Evolutionary conservation across 2,797 vertebrate species (phyloP), one percentile per base, ranked within the genome.

Genomic region (Premnoplex brunnescens): DNA sequence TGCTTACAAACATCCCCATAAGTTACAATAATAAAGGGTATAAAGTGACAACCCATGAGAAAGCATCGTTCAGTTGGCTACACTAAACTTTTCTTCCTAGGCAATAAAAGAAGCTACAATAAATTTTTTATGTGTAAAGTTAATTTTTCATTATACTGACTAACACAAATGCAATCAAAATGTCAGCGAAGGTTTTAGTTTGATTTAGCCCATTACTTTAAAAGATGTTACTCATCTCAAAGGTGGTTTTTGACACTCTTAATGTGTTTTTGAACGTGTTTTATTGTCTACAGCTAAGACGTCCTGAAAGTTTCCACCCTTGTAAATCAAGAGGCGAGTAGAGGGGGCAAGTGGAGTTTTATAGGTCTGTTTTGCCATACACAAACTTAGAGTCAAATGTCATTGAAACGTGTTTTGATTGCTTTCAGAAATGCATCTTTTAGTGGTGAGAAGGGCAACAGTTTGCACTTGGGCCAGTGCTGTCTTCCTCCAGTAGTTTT

Each of bases 81-180:
- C 78, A 85, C 94, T 96, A 96, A 96, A 96, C 89, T 97, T 97
- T 91, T 87, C 66, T 85, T 93, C 83, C 74, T 28, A 74, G 41
- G 95, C 71, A 92, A 79, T 95, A 96, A 96, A 96, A 87, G 66
- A 95, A 92, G 51, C 48, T 84, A 69, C 85, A 84, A 95, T 97
- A 91, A 94, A 93, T 95, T 96, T 97, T 97, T 97, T 87, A 96
- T 96, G 85, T 85, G 83, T 93, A 86, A 96, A 95, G 93, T 97
- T 96, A 97, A 97, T 97, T 97, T 96, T 96, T 97, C 92, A 96
- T 96, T 97, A 96, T 79, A 69, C 72, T 1, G 2, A 91, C 94
- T 87, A 96, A 95, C 89, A 83, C 51, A 88, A 96, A 90, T 5
- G 48, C 72, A 92, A 96, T 96, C 94, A 97, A 97, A 96, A 89